Conservation (phyloP, 2,888 invertebrate genomes). For the Augiades crinisus region DNA sequence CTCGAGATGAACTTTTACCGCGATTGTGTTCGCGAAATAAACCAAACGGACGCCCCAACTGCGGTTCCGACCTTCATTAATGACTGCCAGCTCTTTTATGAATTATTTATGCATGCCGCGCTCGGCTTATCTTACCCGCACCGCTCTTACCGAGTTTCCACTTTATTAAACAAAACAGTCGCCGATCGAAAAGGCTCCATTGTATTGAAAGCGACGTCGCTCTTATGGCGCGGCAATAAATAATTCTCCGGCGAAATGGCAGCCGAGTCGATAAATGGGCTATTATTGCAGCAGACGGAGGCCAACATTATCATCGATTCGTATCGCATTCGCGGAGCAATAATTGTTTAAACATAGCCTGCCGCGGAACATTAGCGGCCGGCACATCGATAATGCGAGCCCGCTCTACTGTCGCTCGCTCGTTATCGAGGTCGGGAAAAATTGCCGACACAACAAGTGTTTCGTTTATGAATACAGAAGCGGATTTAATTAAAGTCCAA, state of each 20-base stretch:
- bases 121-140: constrained; percentile 58
- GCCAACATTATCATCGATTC: constrained; percentile 75
- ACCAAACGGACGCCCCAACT: constrained; percentile 47
- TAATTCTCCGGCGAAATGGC: constrained; percentile 71
- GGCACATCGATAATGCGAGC: constrained; percentile 60
- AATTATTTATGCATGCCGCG: constrained; percentile 70
- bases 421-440: constrained; percentile 19
- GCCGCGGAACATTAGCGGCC: constrained; percentile 57
- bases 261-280: constrained; percentile 72
- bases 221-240: constrained; percentile 70
- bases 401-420: constrained; percentile 36
- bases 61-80: constrained; percentile 68
- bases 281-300: constrained; percentile 75
- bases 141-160: constrained; percentile 57
- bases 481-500: constrained; percentile 22
- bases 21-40: constrained; percentile 48
- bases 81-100: constrained; percentile 66
- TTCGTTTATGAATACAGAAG: constrained; percentile 17
- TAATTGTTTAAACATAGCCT: constrained; percentile 77
- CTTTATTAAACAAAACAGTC: constrained; percentile 71
- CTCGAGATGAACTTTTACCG: constrained; percentile 45
- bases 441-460: constrained; percentile 24
- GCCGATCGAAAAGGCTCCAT: constrained; percentile 58
- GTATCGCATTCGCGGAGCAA: constrained; percentile 69
- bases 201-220: constrained; percentile 67